These are phyloP conservation scores for Morone chrysops DNA, from an alignment of 2,113 vertebrate genomes.

Conservation along the genomic window DNA sequence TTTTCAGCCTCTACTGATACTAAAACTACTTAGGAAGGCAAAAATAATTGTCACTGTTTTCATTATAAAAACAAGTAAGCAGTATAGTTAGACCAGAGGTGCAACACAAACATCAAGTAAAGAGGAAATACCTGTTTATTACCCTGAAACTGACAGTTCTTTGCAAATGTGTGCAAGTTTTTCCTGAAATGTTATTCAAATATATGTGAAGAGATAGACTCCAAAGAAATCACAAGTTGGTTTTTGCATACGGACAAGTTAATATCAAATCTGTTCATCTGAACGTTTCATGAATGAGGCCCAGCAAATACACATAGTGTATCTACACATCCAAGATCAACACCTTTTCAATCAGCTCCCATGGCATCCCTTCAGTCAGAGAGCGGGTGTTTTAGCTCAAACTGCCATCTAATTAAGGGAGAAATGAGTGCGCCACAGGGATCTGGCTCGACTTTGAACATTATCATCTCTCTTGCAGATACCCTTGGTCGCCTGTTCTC, in stretches of 20 bases:
- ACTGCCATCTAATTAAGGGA: slow-evolving; percentile 68
- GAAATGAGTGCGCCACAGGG: slow-evolving; percentile 52
- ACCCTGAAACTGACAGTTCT: neutral
- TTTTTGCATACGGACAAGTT: neutral
- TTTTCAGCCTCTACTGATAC: neutral
- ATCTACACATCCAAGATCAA: slow-evolving; percentile 20
- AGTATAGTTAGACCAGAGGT: neutral
- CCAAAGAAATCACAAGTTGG: neutral
- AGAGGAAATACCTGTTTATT: neutral
- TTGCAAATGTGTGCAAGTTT: neutral
- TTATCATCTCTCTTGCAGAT: slow-evolving; percentile 65
- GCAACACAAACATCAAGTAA: neutral
- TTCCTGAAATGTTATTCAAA: neutral
- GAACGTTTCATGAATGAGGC: slow-evolving; percentile 11
- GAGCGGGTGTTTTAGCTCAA: slow-evolving; percentile 39
- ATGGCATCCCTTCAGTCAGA: slow-evolving; percentile 46
- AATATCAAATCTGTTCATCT: slow-evolving; percentile 3
- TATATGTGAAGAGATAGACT: neutral
- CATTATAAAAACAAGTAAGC: neutral
- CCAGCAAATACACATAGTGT: slow-evolving; percentile 6
- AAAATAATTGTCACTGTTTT: slow-evolving; percentile 5
- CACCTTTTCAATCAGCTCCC: slow-evolving; percentile 37
- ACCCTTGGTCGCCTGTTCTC: slow-evolving; percentile 41
- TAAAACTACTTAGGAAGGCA: slow-evolving; percentile 4
- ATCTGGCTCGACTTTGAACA: slow-evolving; percentile 55